Evolutionary conservation across 2,888 invertebrate genomes (phyloP), one percentile per base, ranked within the genome.

Genomic region (Acanthococcus lagerstroemiae): DNA sequence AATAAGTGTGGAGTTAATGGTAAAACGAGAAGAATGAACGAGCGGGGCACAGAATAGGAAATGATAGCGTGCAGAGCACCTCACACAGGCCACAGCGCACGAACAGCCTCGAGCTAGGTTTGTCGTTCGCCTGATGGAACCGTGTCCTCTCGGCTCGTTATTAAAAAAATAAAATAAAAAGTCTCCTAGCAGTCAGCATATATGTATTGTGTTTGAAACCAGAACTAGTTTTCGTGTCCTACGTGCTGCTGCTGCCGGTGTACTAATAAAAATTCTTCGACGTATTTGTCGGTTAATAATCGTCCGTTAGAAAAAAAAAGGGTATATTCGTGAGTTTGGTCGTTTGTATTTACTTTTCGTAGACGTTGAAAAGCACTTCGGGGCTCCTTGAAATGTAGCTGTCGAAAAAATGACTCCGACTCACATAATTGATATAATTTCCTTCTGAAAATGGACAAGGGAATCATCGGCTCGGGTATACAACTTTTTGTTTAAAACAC

Each of bases 171-270:
- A 24, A 52, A 52, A 52, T 22, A 55, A 55, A 55, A 55, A 27
- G 25, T 19, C 17, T 17, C 55, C 30, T 24, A 27, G n/a, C n/a
- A n/a, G n/a, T n/a, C 30, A 22, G 55, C 24, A 17, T 12, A 30
- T 55, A 22, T 27, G 9, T 17, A 27, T 55, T 26, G 26, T 26
- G n/a, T 27, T 55, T 15, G 30, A 26, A 55, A 55, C 54, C 22
- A 55, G 27, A 55, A 55, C 55, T 55, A 55, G 55, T 55, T 55
- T 55, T 55, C 55, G n/a, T 27, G 55, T 55, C 55, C 27, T 55
- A n/a, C 30, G 55, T 27, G 9, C 12, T 37, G 37, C n/a, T 37
- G 37, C 37, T 37, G n/a, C 37, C 37, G 24, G 55, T 55, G 30
- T 55, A 55, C 30, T 26, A 21, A 55, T 55, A 55, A 55, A 24